These are phyloP conservation scores for Clytia hemisphaerica DNA, from an alignment of 30 jellyfish, hydroid and myxozoan genomes.

Conservation along the genomic window DNA sequence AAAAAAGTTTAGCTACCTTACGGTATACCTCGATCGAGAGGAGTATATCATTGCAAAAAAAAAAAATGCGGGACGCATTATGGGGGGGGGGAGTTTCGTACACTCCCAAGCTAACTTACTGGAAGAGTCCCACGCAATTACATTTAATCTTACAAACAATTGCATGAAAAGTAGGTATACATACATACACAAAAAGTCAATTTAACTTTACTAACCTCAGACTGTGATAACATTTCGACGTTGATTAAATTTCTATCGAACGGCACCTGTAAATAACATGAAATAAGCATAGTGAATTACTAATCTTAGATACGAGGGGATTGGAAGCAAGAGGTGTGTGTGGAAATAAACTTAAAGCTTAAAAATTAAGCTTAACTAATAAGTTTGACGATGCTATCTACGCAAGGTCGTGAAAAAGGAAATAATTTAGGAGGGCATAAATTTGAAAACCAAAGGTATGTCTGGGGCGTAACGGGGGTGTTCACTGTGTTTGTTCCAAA, in stretches of 20 bases:
- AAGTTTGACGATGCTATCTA: not conserved
- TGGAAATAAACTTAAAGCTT: not conserved
- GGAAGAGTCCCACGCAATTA: no score
- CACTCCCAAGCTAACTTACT: no score
- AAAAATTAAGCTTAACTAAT: not conserved
- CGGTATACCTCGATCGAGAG: no score
- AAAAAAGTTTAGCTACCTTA: no score
- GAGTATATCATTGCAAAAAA: no score
- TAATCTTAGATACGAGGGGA: no score
- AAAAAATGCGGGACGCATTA: not conserved
- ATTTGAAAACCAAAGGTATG: not conserved
- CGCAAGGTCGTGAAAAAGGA: not conserved
- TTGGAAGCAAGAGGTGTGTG: not conserved
- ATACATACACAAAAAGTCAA: not conserved
- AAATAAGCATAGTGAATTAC: no score
- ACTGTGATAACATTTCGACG: conserved; percentile 36
- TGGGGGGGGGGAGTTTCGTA: no score
- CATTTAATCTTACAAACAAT: not conserved
- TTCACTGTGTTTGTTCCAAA: no score
- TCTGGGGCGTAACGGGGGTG: no score
- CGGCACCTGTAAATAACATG: conserved; percentile 53
- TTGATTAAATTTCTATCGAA: conserved; percentile 38
- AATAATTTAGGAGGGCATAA: not conserved
- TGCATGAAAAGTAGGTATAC: not conserved
- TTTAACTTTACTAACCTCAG: conserved; percentile 25